Base-by-base conservation (phyloP, 2,113 vertebrate species). In the Craseonycteris thonglongyai region DNA sequence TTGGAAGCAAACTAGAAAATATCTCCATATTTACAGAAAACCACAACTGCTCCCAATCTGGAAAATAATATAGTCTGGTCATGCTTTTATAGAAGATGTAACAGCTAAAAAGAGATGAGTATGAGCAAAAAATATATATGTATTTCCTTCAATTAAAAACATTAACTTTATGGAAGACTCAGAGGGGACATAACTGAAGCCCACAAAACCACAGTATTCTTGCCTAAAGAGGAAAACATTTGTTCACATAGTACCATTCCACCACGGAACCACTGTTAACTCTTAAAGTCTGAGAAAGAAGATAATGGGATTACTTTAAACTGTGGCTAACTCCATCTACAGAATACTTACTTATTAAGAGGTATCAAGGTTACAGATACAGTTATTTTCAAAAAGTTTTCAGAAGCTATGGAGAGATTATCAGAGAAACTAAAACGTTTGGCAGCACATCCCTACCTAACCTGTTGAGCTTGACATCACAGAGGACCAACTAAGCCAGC, bases 401-500 rank as follows among this genome's bases (percentile, higher is more conserved):
- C 40, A 90, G 35, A 83, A 59, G 49, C 58, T 94, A 63, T 33
- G 35, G 40, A 86, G 24, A 87, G 15, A 90, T 49, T 10, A 90
- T 49, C 7, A 79, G 28, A 95, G 56, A 93, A 88, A 68, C 65
- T 54, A 90, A 71, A 88, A 76, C 56, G 75, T 75, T 51, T 88
- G 66, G 80, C 5, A 7, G 83, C 71, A 92, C 21, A 88, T 80
- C 76, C 56, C 93, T 92, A 88, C 61, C 80, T 90, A 90, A 93
- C 59, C 93, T 93, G 75, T 69, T 56, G 75, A 86, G 75, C 88
- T 56, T 86, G 66, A 91, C 18, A 69, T 69, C 79, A 85, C 72
- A 95, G 94, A 93, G 80, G 84, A 80, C 84, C 49, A 75, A 72
- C 89, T 88, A 91, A 91, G 81, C 56, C 91, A 94, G 91, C 82